Percentiles rank a stretch among this genome's conserved stretches.
Evolutionary conservation across 2,797 vertebrate genomes (phyloP).

Genomic region (Carapus acus): DNA sequence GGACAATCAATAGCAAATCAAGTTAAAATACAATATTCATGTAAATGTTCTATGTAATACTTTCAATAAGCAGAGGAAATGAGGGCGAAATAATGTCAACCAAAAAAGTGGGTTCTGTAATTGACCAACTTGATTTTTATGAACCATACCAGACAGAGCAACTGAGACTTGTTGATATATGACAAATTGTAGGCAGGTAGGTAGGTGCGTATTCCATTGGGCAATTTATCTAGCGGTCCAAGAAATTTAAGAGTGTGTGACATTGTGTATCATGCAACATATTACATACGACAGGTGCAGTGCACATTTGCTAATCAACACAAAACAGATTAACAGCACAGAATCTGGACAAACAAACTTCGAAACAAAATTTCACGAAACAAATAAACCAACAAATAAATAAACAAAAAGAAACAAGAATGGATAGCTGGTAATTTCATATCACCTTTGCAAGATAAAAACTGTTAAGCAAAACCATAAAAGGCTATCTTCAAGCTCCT

Average conservation of each 20-base stretch:
- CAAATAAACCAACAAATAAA: no score
- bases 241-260: no score
- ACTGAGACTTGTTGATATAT: background rate
- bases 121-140: background rate
- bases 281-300: no score
- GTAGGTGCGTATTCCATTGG: no score
- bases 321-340: no score
- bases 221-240: no score
- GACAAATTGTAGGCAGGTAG: constrained; percentile 9
- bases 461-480: no score
- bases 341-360: constrained; percentile 32
- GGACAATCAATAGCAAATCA: constrained; percentile 26
- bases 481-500: no score
- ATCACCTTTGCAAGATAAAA: no score
- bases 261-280: no score
- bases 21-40: constrained; percentile 20
- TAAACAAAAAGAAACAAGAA: constrained; percentile 2
- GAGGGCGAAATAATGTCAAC: constrained; percentile 7
- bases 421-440: constrained; percentile 12
- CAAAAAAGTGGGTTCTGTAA: constrained; percentile 12
- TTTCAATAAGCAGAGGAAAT: background rate
- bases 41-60: constrained; percentile 9
- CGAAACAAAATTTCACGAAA: constrained; percentile 27
- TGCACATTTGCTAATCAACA: no score
- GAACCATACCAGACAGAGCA: background rate